Conservation (phyloP, 1,140 invertebrate species). For the Ladona fulva region DNA sequence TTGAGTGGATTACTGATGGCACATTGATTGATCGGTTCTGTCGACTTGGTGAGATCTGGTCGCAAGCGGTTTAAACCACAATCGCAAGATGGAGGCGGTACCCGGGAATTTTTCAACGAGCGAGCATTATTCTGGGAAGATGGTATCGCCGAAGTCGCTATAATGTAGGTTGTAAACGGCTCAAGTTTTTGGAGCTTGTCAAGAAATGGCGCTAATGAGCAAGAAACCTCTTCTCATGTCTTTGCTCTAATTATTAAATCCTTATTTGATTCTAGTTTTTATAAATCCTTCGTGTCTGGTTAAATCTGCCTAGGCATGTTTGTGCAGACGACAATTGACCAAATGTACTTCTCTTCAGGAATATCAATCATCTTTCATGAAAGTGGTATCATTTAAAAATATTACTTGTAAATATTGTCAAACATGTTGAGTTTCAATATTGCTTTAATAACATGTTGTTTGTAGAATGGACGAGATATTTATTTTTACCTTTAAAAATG, state of each 20-base stretch:
- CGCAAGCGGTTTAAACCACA: background rate
- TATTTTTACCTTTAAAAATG: background rate
- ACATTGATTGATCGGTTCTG: background rate
- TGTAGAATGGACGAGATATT: conserved; percentile 34
- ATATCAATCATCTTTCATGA: background rate
- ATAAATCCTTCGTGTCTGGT: conserved; percentile 1
- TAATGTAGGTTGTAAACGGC: background rate
- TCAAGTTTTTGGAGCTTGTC: background rate
- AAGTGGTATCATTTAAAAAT: conserved; percentile 5
- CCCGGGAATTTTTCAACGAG: background rate
- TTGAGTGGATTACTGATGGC: background rate
- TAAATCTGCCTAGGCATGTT: conserved; percentile 1
- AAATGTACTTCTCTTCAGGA: conserved; percentile 5
- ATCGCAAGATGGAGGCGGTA: background rate
- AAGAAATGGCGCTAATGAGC: background rate
- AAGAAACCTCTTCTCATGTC: background rate
- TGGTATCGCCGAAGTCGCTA: background rate
- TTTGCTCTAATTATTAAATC: background rate
- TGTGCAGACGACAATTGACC: background rate
- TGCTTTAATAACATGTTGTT: conserved; percentile 45
- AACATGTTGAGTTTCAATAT: conserved; percentile 47
- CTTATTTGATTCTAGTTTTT: conserved; percentile 8
- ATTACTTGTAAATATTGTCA: conserved; percentile 37
- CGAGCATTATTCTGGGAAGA: background rate
- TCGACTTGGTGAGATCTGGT: background rate